phyloP scores from a whole-genome alignment of 1,140 invertebrate species.

The Eufriesea mexicana region DNA sequence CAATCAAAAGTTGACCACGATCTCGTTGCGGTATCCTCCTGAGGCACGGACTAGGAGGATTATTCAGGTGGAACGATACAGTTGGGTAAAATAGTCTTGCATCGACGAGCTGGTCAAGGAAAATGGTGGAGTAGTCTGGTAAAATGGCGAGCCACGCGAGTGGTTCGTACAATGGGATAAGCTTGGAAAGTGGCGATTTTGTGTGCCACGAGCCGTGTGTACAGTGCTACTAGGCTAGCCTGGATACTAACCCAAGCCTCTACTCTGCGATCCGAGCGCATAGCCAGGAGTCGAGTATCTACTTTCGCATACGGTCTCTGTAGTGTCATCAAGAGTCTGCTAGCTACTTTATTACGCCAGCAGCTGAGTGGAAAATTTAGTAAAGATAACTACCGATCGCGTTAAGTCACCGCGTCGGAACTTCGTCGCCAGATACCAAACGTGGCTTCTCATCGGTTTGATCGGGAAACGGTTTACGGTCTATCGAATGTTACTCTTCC shows the following conservation, averaged over 20 bases:
- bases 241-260: constrained; percentile 21
- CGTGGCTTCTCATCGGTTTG: not conserved
- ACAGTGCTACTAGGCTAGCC: constrained; percentile 10
- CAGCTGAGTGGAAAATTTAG: constrained; percentile 64
- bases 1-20: not conserved
- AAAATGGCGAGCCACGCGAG: constrained; percentile 32
- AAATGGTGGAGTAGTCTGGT: not conserved
- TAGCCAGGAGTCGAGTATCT: constrained; percentile 62
- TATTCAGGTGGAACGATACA: not conserved
- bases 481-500: constrained; percentile 10
- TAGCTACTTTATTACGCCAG: constrained; percentile 61
- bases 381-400: constrained; percentile 55
- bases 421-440: not conserved
- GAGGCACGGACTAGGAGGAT: not conserved
- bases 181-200: constrained; percentile 67
- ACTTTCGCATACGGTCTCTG: constrained; percentile 67
- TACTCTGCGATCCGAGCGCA: constrained; percentile 27
- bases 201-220: constrained; percentile 43
- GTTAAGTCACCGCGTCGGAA: constrained; percentile 33
- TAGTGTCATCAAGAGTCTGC: constrained; percentile 55
- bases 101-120: constrained; percentile 5
- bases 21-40: not conserved
- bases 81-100: constrained; percentile 25
- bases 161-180: constrained; percentile 61
- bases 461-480: constrained; percentile 10